Percentiles rank a stretch among this genome's conserved stretches.
Conservation (phyloP, 2,113 vertebrate genomes). For the Pelvicachromis taeniatus region DNA sequence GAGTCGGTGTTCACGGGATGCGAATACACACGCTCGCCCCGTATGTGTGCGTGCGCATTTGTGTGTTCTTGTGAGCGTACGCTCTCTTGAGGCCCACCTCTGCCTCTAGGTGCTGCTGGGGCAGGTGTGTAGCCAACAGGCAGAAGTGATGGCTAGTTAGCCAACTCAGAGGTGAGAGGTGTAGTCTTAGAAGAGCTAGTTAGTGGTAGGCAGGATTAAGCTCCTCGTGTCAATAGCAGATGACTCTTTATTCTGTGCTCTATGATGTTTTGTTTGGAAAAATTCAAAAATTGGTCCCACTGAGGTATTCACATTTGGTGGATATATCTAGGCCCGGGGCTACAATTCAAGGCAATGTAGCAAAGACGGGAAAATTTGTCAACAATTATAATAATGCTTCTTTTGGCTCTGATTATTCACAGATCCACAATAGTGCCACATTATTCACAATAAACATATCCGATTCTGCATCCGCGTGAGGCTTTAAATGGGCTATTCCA, state of each 20-base stretch:
- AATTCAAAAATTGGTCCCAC: constrained; percentile 67
- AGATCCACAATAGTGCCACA: neutral
- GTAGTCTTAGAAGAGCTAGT: constrained; percentile 58
- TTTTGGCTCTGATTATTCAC: neutral
- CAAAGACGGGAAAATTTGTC: constrained; percentile 21
- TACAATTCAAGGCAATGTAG: constrained; percentile 16
- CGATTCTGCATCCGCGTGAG: neutral
- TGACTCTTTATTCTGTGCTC: constrained; percentile 43
- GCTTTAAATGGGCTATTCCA: neutral
- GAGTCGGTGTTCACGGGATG: neutral
- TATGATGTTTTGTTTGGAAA: constrained; percentile 34
- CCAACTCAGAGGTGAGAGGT: constrained; percentile 60
- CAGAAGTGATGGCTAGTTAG: constrained; percentile 65
- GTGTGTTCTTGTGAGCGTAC: neutral
- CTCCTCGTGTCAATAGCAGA: constrained; percentile 57
- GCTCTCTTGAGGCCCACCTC: constrained; percentile 53
- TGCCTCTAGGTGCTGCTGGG: constrained; percentile 65
- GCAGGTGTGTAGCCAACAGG: constrained; percentile 76
- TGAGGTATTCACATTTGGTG: constrained; percentile 42
- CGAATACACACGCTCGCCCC: neutral
- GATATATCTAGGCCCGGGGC: constrained; percentile 41
- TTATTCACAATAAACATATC: neutral
- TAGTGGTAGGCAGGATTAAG: constrained; percentile 58
- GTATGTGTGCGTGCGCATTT: neutral
- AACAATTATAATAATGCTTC: constrained; percentile 6